Percentiles rank a stretch among this genome's conserved stretches.
Evolutionary conservation across 1,140 invertebrate genomes (phyloP).

Genomic region (Bombus vancouverensis): DNA sequence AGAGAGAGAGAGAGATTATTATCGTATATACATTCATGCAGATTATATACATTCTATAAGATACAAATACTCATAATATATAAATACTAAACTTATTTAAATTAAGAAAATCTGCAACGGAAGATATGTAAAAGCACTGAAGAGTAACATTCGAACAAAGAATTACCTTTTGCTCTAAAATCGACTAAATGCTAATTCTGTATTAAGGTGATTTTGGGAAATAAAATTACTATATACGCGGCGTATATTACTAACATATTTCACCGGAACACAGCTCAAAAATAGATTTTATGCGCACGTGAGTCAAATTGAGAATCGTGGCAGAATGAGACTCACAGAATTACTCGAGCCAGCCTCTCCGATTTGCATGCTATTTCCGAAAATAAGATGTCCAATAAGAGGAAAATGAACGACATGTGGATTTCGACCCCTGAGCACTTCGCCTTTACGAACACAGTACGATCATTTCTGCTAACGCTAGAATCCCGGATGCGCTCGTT

Average conservation of each 20-base stretch:
- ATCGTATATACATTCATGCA: too few species aligned
- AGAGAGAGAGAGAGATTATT: too few species aligned
- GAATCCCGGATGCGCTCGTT: background rate
- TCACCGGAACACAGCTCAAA: background rate
- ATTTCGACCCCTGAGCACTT: background rate
- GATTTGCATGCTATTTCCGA: constrained; percentile 23
- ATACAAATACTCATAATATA: too few species aligned
- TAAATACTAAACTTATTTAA: too few species aligned
- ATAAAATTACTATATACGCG: background rate
- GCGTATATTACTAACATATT: background rate
- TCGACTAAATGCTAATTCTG: background rate
- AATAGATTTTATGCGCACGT: constrained; percentile 2
- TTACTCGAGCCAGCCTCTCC: background rate
- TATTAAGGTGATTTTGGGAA: background rate
- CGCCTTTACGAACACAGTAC: background rate
- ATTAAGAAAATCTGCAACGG: too few species aligned
- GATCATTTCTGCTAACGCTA: background rate
- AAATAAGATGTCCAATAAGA: constrained; percentile 1
- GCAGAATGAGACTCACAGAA: background rate
- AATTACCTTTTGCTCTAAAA: background rate
- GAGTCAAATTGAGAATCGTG: background rate
- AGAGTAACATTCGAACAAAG: background rate
- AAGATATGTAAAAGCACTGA: too few species aligned
- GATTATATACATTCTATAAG: too few species aligned
- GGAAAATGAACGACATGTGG: background rate